Evolutionary conservation across 2,888 invertebrate species (phyloP).

Genomic region (Erynnis tages): DNA sequence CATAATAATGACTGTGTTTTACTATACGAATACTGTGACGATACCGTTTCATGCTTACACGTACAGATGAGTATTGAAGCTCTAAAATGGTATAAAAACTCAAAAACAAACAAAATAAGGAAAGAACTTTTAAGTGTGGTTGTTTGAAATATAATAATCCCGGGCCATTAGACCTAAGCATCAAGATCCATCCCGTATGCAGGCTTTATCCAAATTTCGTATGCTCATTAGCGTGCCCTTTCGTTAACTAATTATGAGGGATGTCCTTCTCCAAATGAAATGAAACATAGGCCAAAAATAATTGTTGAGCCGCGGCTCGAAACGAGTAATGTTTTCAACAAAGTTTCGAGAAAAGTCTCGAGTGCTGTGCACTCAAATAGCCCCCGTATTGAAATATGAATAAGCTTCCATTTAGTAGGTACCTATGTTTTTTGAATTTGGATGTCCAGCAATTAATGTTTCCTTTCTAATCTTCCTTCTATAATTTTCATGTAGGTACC

Average conservation of each 20-base stretch:
- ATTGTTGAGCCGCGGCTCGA: constrained; percentile 33
- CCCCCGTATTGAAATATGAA: no score
- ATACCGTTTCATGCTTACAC: no score
- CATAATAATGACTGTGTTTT: no score
- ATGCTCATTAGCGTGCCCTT: constrained; percentile 40
- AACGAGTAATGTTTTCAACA: constrained; percentile 10
- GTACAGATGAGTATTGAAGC: no score
- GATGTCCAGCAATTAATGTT: constrained; percentile 4
- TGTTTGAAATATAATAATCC: background rate
- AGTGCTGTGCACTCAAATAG: background rate
- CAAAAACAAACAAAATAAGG: background rate
- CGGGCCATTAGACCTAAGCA: background rate
- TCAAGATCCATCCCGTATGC: constrained; percentile 15
- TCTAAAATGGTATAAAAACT: no score
- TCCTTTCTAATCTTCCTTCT: no score
- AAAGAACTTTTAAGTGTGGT: background rate
- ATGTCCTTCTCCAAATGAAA: constrained; percentile 39
- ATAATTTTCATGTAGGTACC: no score
- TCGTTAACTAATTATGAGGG: constrained; percentile 49
- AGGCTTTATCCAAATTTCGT: constrained; percentile 18
- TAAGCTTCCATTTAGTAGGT: no score
- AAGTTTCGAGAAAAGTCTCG: constrained; percentile 1
- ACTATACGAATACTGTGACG: no score
- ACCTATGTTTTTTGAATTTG: no score
- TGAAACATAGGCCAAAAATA: constrained; percentile 45